A percentile compares a stretch with the other conserved stretches of the same genome.
phyloP scores from a whole-genome alignment of 1,140 invertebrate genomes.

The Aphidius gifuensis region DNA sequence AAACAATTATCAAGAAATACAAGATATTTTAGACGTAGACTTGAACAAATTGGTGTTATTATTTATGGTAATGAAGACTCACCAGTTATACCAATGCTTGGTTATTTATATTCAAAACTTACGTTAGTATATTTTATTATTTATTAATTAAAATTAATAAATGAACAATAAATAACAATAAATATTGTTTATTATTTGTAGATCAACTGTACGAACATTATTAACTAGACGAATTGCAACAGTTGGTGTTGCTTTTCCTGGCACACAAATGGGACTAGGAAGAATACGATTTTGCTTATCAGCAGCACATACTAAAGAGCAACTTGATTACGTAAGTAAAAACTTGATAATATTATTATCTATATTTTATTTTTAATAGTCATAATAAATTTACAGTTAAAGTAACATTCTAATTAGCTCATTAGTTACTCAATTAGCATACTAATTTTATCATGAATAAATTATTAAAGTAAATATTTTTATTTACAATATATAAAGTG shows the following conservation, averaged over 20 bases:
- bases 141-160: too few relatives aligned
- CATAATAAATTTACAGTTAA: too few relatives aligned
- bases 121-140: too few relatives aligned
- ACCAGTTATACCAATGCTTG: constrained; percentile 92
- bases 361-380: too few relatives aligned
- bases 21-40: constrained; percentile 79
- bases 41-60: constrained; percentile 91
- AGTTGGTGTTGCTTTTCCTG: constrained; percentile 97
- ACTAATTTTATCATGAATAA: too few relatives aligned
- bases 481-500: too few relatives aligned
- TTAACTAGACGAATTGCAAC: constrained; percentile 80
- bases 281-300: constrained; percentile 95
- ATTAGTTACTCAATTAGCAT: too few relatives aligned
- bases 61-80: constrained; percentile 94
- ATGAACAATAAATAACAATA: too few relatives aligned
- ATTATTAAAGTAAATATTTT: too few relatives aligned
- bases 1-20: constrained; percentile 79
- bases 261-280: constrained; percentile 92
- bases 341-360: too few relatives aligned
- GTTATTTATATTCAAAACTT: constrained; percentile 93
- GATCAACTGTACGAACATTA: constrained; percentile 75
- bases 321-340: constrained; percentile 77
- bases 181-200: constrained; percentile 31
- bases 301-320: constrained; percentile 92
- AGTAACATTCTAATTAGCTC: too few relatives aligned